phyloP scores from a whole-genome alignment of 2,797 vertebrate species.

The Lophius americanus region DNA sequence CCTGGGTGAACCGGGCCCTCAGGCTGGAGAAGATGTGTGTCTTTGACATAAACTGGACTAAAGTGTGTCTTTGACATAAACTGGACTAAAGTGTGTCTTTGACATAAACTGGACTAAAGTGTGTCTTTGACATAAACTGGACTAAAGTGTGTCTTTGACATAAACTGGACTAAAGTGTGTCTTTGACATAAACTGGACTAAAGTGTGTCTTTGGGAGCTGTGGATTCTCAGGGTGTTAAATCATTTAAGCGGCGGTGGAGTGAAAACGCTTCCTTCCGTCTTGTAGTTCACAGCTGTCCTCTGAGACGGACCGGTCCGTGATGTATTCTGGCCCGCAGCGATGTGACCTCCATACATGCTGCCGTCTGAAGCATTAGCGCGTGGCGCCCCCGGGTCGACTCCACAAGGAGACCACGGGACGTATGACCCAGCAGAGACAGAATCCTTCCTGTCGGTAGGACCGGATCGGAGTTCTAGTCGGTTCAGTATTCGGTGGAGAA shows the following conservation, averaged over 20 bases:
- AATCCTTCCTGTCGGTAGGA: constrained; percentile 13
- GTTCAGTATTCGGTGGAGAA: constrained; percentile 18
- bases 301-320: constrained; percentile 27
- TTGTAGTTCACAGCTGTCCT: constrained; percentile 17
- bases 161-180: neutral
- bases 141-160: neutral
- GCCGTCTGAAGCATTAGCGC: constrained; percentile 46
- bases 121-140: neutral
- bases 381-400: constrained; percentile 37
- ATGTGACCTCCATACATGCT: constrained; percentile 51
- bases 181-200: neutral
- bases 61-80: too few relatives aligned
- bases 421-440: constrained; percentile 23
- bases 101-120: neutral
- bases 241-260: neutral
- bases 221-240: neutral
- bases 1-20: too few relatives aligned
- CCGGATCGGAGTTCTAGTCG: constrained; percentile 37
- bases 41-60: too few relatives aligned
- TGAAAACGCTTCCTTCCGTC: neutral
- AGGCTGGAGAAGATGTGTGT: too few relatives aligned
- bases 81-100: too few relatives aligned
- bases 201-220: neutral
- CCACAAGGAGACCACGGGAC: constrained; percentile 28
- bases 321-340: constrained; percentile 61